A percentile compares a stretch with the other conserved stretches of the same genome.
These are phyloP conservation scores for Teinopalpus imperialis DNA, from an alignment of 2,888 invertebrate species.

Conservation along the genomic window DNA sequence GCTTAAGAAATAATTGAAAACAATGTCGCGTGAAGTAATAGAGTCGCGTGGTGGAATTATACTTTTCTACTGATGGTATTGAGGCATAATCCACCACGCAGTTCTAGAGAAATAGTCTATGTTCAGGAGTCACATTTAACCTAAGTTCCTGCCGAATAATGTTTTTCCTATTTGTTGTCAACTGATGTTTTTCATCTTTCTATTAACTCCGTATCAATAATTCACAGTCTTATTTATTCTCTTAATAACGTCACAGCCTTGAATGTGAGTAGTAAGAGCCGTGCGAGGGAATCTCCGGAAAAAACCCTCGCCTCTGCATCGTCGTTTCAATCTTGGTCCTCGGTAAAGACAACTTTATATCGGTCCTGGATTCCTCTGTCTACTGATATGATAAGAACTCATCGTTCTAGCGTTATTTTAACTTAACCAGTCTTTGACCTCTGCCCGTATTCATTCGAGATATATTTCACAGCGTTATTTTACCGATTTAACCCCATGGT, in stretches of 20 bases:
- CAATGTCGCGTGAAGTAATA: no score
- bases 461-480: conserved; percentile 34
- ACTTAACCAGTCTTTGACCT: conserved; percentile 73
- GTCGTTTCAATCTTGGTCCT: conserved; percentile 64
- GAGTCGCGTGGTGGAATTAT: no score
- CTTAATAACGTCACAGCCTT: conserved; percentile 55
- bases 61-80: no score
- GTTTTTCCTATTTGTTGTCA: conserved; percentile 42
- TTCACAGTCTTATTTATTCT: conserved; percentile 62
- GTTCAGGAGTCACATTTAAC: no score
- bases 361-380: conserved; percentile 47
- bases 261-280: conserved; percentile 35
- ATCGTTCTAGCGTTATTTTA: conserved; percentile 54
- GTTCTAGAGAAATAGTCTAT: no score
- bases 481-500: conserved; percentile 68
- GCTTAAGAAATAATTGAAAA: no score
- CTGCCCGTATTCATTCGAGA: conserved; percentile 43
- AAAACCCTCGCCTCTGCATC: conserved; percentile 35
- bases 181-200: conserved; percentile 32
- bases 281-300: conserved; percentile 29
- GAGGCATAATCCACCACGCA: no score
- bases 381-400: conserved; percentile 72
- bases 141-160: no score
- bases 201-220: conserved; percentile 34
- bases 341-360: conserved; percentile 51